Conservation (phyloP, 2,797 vertebrate genomes). For the Nannoperca australis region DNA sequence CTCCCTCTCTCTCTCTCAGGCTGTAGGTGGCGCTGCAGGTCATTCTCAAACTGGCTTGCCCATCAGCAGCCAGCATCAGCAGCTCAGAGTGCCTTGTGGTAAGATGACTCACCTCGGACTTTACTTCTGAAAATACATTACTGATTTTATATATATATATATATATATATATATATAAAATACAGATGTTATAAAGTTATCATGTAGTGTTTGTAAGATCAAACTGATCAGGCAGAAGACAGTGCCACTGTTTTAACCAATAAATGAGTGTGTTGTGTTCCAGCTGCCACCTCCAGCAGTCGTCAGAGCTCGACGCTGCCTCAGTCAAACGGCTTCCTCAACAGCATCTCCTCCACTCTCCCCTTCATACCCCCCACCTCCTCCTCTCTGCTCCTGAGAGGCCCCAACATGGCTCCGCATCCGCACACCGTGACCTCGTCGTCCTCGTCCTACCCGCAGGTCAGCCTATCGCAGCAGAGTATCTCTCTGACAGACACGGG, state of each 20-base stretch:
- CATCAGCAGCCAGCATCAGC: conserved; percentile 50
- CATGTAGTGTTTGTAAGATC: not conserved
- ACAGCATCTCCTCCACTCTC: conserved; percentile 26
- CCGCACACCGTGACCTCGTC: conserved; percentile 56
- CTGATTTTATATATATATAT: too few relatives aligned
- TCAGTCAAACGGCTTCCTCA: conserved; percentile 46
- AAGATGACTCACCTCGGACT: conserved; percentile 4
- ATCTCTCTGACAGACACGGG: conserved; percentile 50
- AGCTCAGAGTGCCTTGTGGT: conserved; percentile 52
- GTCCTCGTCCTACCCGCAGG: conserved; percentile 28
- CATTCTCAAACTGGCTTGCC: conserved; percentile 32
- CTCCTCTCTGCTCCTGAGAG: conserved; percentile 39
- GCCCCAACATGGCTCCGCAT: conserved; percentile 28
- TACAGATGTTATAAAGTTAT: not conserved
- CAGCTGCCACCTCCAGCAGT: conserved; percentile 45
- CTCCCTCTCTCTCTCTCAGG: conserved; percentile 41
- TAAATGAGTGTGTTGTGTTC: conserved; percentile 5
- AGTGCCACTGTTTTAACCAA: not conserved
- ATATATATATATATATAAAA: too few relatives aligned
- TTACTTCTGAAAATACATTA: too few relatives aligned
- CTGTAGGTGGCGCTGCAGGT: conserved; percentile 48
- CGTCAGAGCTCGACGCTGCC: conserved; percentile 47
- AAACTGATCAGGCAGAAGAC: not conserved
- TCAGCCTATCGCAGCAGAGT: conserved; percentile 47
- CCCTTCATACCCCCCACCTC: conserved; percentile 38